A percentile compares a stretch with the other conserved stretches of the same genome.
Conservation (phyloP, 2,888 invertebrate genomes). For the Drosophila barbarae region DNA sequence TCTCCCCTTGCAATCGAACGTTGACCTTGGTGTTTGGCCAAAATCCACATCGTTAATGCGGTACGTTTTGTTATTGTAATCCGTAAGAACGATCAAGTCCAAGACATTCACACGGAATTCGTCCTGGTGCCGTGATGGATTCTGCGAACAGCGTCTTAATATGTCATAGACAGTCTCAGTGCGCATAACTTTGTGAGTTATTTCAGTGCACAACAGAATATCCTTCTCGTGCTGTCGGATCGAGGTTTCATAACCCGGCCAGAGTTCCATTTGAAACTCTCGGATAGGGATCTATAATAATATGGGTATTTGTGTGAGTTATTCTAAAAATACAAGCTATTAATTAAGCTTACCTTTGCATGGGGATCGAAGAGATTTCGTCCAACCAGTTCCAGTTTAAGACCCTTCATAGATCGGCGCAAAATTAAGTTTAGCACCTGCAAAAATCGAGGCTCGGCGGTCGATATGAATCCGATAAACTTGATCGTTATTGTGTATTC, state of each 20-base stretch:
- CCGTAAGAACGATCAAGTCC: slow-evolving; percentile 83
- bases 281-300: slow-evolving; percentile 81
- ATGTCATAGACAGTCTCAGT: slow-evolving; percentile 86
- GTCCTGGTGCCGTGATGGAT: slow-evolving; percentile 81
- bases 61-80: slow-evolving; percentile 85
- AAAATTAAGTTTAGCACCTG: slow-evolving; percentile 90
- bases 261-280: slow-evolving; percentile 85
- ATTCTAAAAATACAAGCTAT: accelerated
- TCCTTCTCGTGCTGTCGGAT: slow-evolving; percentile 90
- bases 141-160: slow-evolving; percentile 79
- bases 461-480: slow-evolving; percentile 83
- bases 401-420: slow-evolving; percentile 81
- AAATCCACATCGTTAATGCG: slow-evolving; percentile 88
- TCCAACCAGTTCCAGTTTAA: slow-evolving; percentile 86
- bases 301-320: background rate
- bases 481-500: slow-evolving; percentile 82
- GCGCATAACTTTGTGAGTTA: slow-evolving; percentile 91
- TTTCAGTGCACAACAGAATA: slow-evolving; percentile 89
- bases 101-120: slow-evolving; percentile 82
- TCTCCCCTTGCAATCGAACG: slow-evolving; percentile 84
- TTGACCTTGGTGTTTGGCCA: slow-evolving; percentile 82
- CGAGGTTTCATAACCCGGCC: slow-evolving; percentile 91
- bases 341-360: slow-evolving; percentile 81
- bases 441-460: slow-evolving; percentile 85
- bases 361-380: slow-evolving; percentile 87